Conservation (phyloP, 2,888 invertebrate species). For the Entomobrya multifasciata region DNA sequence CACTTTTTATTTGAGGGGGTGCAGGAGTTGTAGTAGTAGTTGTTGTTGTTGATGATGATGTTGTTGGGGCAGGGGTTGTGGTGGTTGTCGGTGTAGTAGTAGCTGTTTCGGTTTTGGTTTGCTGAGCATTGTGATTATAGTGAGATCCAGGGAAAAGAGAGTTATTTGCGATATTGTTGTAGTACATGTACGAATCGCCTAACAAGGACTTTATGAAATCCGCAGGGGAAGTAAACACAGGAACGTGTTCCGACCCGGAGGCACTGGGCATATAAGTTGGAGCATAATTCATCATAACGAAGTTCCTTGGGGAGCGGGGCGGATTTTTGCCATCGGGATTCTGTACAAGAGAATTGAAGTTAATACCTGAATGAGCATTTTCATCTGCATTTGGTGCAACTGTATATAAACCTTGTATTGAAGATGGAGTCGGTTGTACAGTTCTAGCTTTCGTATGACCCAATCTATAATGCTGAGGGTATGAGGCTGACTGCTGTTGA, state of each 20-base stretch:
- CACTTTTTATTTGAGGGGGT: not conserved
- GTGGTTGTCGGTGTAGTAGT: not conserved
- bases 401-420: constrained; percentile 63
- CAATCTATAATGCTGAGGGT: constrained; percentile 17
- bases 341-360: constrained; percentile 66
- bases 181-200: constrained; percentile 67
- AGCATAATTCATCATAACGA: constrained; percentile 62
- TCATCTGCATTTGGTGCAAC: constrained; percentile 47
- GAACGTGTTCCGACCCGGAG: constrained; percentile 57
- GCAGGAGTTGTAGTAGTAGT: constrained; percentile 5
- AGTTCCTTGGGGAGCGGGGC: constrained; percentile 37
- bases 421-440: constrained; percentile 28
- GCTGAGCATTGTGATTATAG: not conserved
- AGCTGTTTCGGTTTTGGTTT: not conserved
- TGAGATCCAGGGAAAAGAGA: not conserved
- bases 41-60: not conserved
- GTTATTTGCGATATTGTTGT: constrained; percentile 45
- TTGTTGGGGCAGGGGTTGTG: too few relatives aligned
- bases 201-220: constrained; percentile 64
- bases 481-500: too few relatives aligned
- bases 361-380: constrained; percentile 53
- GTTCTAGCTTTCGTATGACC: constrained; percentile 19
- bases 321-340: constrained; percentile 52
- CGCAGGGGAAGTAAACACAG: constrained; percentile 67
- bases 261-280: constrained; percentile 64